Evolutionary conservation across 2,113 vertebrate genomes (phyloP), one percentile per base, ranked within the genome.

Genomic region (Xiphophorus maculatus): DNA sequence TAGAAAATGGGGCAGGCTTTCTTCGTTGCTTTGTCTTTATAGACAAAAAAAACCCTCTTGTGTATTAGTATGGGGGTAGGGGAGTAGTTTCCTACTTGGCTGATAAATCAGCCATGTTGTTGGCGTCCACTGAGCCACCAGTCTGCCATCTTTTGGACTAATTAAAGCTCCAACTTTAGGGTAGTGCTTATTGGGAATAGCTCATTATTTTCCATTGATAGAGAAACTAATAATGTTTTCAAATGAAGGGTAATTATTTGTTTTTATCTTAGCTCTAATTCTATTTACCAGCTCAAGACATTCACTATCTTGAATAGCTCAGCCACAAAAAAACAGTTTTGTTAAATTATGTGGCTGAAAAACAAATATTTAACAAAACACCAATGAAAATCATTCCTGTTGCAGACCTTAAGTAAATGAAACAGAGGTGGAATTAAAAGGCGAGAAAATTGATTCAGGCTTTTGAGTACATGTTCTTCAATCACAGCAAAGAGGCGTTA

Each of bases 191-290:
- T 63, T 69, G 48, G 60, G 72, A 83, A 51, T 66, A 76, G 76
- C 84, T 86, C 89, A 84, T 91, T 91, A 88, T 89, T 89, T 79
- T 80, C 69, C 73, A 78, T 69, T 71, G 73, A 84, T 91, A 89
- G 63, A 76, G 73, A 78, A 83, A 71, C 80, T 91, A 93, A 91
- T 84, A 88, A 81, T 88, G 80, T 90, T 84, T 92, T 89, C 69
- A 84, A 90, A 87, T 78, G 63, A 90, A 80, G 76, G 84, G 76
- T 86, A 90, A 93, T 92, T 88, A 88, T 91, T 92, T 91, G 84
- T 91, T 89, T 67, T 81, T 67, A 77, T 84, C 70, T 74, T 64
- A 71, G 71, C 81, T 82, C 63, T 71, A 74, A 83, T 88, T 88
- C 62, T 69, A 65, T 74, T 80, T 69, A 44, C 12, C 66, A 35